Percentiles rank a stretch among this genome's conserved stretches.
Conservation (phyloP, 2,113 vertebrate species). For the Dinomys branickii region DNA sequence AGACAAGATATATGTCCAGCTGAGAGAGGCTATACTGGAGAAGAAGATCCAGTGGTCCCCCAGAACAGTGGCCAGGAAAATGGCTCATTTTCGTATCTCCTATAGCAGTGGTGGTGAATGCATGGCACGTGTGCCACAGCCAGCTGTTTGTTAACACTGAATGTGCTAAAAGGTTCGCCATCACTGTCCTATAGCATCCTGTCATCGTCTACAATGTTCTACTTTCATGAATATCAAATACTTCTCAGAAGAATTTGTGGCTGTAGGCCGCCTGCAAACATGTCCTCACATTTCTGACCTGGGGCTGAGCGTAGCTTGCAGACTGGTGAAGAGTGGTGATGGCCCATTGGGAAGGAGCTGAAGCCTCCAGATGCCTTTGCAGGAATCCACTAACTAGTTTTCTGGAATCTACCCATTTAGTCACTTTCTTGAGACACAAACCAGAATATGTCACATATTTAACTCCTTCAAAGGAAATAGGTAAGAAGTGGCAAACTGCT, state of each 20-base stretch:
- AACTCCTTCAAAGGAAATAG: constrained; percentile 19
- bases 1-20: neutral
- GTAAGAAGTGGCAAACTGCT: constrained; percentile 33
- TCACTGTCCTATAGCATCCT: neutral
- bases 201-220: neutral
- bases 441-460: neutral
- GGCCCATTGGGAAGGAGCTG: constrained; percentile 12
- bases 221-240: constrained; percentile 8
- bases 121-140: neutral
- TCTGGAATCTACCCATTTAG: neutral
- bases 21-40: neutral
- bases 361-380: neutral
- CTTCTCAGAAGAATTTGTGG: neutral
- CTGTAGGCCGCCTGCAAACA: neutral
- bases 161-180: neutral
- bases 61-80: neutral
- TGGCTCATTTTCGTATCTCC: neutral
- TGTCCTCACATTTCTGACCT: neutral
- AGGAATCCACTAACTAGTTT: neutral
- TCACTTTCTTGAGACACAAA: constrained; percentile 36
- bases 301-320: neutral
- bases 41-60: neutral
- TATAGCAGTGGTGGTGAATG: neutral
- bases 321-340: neutral
- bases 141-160: neutral